Base-by-base conservation (phyloP, 2,888 invertebrate genomes). In the Tetragnatha montana region DNA sequence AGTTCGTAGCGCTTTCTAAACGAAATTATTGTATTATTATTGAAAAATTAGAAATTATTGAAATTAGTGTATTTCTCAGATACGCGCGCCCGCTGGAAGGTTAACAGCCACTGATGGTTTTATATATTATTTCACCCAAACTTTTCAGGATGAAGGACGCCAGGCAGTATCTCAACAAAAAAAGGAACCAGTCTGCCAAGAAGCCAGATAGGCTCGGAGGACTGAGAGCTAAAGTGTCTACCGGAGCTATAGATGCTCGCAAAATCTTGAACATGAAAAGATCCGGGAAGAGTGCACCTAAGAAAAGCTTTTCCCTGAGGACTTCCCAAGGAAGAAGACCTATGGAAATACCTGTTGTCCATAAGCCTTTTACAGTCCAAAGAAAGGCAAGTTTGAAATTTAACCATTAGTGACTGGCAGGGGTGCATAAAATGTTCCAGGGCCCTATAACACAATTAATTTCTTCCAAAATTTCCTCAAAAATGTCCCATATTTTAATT, bases 81-180 rank as follows among this genome's bases (percentile, higher is more conserved):
- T n/a, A n/a, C n/a, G n/a, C n/a, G n/a, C n/a, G n/a, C n/a, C n/a
- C n/a, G n/a, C n/a, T n/a, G n/a, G n/a, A n/a, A n/a, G n/a, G n/a
- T n/a, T n/a, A n/a, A n/a, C 14, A 47, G 49, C 6, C 17, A 35
- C 35, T 35, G 35, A 35, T 35, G 35, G 1, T 35, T 35, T 35
- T 2, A 35, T 35, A 35, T 35, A 19, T 60, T n/a, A 22, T 74
- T 75, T 22, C 14, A 35, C 4, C 35, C 35, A 35, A 35, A 35
- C 35, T 35, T n/a, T 51, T 50, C 22, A 86, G 71, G 17, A 86
- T 86, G 86, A 86, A 86, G 70, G 86, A 86, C 80, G 86, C 86
- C 12, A n/a, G 86, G 6, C 51, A 80, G 3, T 80, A 80, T 8
- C 35, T 86, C 7, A 86, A 86, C 51, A 86, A 74, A 50, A 86